These are phyloP conservation scores for Drosophila barbarae DNA, from an alignment of 2,888 invertebrate genomes.

Conservation along the genomic window DNA sequence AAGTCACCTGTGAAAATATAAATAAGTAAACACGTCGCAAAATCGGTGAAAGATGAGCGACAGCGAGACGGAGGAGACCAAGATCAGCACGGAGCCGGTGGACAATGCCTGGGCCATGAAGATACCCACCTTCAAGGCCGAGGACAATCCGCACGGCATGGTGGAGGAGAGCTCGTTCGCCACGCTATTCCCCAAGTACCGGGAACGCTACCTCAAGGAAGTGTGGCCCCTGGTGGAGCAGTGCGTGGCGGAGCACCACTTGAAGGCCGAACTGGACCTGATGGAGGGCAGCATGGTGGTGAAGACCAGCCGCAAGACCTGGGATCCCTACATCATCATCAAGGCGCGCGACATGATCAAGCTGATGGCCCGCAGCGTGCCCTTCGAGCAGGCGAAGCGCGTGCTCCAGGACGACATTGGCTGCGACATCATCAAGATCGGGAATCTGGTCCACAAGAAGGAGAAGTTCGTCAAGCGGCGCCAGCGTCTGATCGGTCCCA, in stretches of 20 bases:
- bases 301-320: slow-evolving; percentile 96
- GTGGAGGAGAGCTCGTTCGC: slow-evolving; percentile 97
- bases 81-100: slow-evolving; percentile 82
- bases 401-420: slow-evolving; percentile 94
- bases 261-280: slow-evolving; percentile 94
- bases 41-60: slow-evolving; percentile 68
- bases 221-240: slow-evolving; percentile 97
- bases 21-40: slow-evolving; percentile 2
- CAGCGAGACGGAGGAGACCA: slow-evolving; percentile 62
- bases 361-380: slow-evolving; percentile 95
- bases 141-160: slow-evolving; percentile 91
- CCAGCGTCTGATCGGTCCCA: slow-evolving; percentile 96
- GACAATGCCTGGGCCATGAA: slow-evolving; percentile 93
- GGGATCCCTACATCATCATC: slow-evolving; percentile 98
- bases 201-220: slow-evolving; percentile 96
- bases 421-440: slow-evolving; percentile 98
- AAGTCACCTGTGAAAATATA: slow-evolving; percentile 4
- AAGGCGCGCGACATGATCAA: slow-evolving; percentile 98
- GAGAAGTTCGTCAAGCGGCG: slow-evolving; percentile 97
- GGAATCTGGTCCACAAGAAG: slow-evolving; percentile 91
- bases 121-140: slow-evolving; percentile 91
- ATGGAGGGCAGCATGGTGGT: slow-evolving; percentile 97
- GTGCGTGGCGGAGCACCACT: slow-evolving; percentile 86
- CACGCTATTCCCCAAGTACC: slow-evolving; percentile 97
- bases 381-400: slow-evolving; percentile 95